Conservation (phyloP, 2,888 invertebrate species). For the Callosobruchus maculatus region DNA sequence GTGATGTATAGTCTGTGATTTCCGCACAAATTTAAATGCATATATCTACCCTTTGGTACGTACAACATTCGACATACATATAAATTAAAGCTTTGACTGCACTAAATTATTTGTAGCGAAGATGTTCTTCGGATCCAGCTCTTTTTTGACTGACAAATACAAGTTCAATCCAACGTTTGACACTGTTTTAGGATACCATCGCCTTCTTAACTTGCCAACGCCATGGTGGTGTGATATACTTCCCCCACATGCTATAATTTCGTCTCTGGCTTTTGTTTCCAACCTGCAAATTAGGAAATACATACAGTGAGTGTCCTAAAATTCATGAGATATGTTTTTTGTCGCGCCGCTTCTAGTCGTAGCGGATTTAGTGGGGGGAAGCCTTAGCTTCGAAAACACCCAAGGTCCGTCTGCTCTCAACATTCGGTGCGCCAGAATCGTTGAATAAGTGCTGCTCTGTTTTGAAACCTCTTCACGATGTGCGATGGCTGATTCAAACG, state of each 20-base stretch:
- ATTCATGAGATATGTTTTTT: too few relatives aligned
- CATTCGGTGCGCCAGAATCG: too few relatives aligned
- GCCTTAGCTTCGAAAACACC: too few relatives aligned
- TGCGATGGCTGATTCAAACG: too few relatives aligned
- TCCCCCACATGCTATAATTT: slow-evolving; percentile 86
- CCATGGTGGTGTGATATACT: slow-evolving; percentile 97
- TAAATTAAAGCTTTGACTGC: slow-evolving; percentile 33
- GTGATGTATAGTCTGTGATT: not conserved
- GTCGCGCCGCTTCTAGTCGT: too few relatives aligned
- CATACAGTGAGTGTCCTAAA: too few relatives aligned
- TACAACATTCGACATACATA: not conserved
- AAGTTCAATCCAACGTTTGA: slow-evolving; percentile 76
- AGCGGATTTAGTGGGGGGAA: too few relatives aligned
- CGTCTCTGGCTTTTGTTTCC: slow-evolving; percentile 84
- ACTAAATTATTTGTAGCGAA: slow-evolving; percentile 86
- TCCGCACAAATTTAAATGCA: not conserved
- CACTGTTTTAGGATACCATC: slow-evolving; percentile 83
- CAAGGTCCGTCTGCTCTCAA: too few relatives aligned
- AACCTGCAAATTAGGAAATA: slow-evolving; percentile 62
- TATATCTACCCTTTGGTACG: not conserved
- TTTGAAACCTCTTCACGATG: too few relatives aligned
- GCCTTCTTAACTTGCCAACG: slow-evolving; percentile 86
- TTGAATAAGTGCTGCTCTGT: too few relatives aligned
- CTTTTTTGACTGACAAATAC: slow-evolving; percentile 76
- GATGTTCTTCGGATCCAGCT: slow-evolving; percentile 91